Base-by-base conservation (phyloP, 2,888 invertebrate genomes). In the Drosophila yooni region DNA sequence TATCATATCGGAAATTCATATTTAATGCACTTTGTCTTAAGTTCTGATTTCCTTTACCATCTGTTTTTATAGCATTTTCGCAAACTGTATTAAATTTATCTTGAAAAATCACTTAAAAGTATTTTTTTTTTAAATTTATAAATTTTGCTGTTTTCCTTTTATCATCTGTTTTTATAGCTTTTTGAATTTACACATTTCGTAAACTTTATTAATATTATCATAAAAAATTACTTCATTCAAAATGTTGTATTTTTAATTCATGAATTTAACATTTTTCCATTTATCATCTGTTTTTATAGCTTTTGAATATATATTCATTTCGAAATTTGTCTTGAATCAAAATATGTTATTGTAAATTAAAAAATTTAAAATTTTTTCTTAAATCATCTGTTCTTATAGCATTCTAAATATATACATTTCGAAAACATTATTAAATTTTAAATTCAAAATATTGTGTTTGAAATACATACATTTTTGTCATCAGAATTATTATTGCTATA, bases 1-100 rank as follows among this genome's bases (percentile, higher is more conserved):
- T 29, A 56, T 56, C 38, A 56, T 38, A 38, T 56, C 56, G n/a
- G 56, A 56, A 38, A 56, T 56, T 56, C 56, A 38, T 29, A 56
- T 56, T n/a, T 56, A 54, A 34, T 18, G 25, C 34, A 53, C 25
- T 25, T 18, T 10, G 6, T 53, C 15, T 15, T 34, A 54, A 54
- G 54, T 18, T 54, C 27, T 18, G 18, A n/a, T 8, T 27, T 27
- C 10, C 21, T 7, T 25, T 25, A 27, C 6, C 3, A 36, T 11
- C n/a, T 52, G 6, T 13, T n/a, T 27, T 18, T 27, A 36, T 34
- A 18, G 11, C 6, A 27, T 27, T 36, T 21, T 21, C 21, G 21
- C 0, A 36, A 36, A 27, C 11, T 27, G 11, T 34, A 25, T 34
- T 34, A 53, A 54, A 36, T 27, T 36, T 54, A 27, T 27, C 27